Percentiles rank a stretch among this genome's conserved stretches.
phyloP scores from a whole-genome alignment of 1,140 invertebrate genomes.

The Drosophila burlai region DNA sequence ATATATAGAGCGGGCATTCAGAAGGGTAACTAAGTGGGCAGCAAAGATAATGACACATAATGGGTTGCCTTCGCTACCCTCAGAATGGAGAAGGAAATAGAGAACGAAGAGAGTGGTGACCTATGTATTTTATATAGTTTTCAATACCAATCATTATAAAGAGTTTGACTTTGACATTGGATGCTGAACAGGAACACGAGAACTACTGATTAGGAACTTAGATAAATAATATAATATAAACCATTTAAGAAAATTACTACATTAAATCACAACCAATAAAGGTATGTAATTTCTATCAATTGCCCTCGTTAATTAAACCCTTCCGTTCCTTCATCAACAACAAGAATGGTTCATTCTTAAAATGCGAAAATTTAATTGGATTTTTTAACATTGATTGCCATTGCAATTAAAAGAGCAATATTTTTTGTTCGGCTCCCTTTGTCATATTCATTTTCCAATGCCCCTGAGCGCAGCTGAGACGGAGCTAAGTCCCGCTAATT shows the following conservation, averaged over 20 bases:
- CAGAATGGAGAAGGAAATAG: background rate
- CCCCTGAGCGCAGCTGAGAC: constrained; percentile 10
- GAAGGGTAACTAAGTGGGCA: constrained; percentile 24
- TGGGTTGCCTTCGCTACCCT: constrained; percentile 2
- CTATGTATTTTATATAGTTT: background rate
- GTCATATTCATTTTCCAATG: background rate
- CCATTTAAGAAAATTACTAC: background rate
- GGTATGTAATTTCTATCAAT: background rate
- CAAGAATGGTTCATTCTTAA: too few relatives aligned
- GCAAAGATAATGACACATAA: constrained; percentile 28
- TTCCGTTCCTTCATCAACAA: background rate
- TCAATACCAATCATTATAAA: background rate
- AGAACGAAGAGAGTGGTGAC: too few relatives aligned
- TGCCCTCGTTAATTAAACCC: background rate
- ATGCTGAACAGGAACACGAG: too few relatives aligned
- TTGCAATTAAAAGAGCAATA: background rate
- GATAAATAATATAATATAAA: background rate
- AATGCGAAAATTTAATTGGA: background rate
- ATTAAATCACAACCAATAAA: background rate
- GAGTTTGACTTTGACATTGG: background rate
- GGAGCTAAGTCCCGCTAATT: constrained; percentile 3
- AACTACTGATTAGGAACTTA: background rate
- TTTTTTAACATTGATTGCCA: background rate
- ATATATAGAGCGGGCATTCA: background rate
- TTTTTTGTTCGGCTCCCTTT: background rate